These are phyloP conservation scores for Neoascia interrupta DNA, from an alignment of 2,888 invertebrate genomes.

Conservation along the genomic window DNA sequence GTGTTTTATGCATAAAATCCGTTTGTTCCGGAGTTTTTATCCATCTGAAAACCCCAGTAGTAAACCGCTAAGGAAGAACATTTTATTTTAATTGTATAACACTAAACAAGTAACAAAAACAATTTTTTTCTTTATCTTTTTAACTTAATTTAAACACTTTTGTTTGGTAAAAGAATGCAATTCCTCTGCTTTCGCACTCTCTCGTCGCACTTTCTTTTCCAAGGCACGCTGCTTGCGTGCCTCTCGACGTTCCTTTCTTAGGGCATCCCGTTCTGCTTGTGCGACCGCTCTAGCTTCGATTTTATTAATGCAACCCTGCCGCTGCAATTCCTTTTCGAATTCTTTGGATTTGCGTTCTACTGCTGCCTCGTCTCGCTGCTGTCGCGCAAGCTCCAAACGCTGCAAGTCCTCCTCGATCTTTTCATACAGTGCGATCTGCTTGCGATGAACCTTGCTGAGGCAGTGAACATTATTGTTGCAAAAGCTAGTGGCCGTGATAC, in stretches of 20 bases:
- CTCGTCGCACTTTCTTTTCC: constrained; percentile 24
- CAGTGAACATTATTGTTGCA: constrained; percentile 46
- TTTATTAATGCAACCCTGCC: constrained; percentile 15
- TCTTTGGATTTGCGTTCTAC: constrained; percentile 24
- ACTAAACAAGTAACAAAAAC: no score
- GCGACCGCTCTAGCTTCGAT: constrained; percentile 33
- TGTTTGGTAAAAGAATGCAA: no score
- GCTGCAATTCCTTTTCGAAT: background rate
- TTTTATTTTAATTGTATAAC: no score
- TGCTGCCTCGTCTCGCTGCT: constrained; percentile 35
- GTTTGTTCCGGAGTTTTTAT: no score
- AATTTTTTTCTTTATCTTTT: no score
- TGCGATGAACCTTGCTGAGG: constrained; percentile 42
- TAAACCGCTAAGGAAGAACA: no score
- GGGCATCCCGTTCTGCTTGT: constrained; percentile 6
- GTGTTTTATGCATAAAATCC: no score
- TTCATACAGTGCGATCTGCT: constrained; percentile 49
- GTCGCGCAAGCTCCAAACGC: constrained; percentile 30
- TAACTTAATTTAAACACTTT: no score
- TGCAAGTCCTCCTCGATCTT: constrained; percentile 45
- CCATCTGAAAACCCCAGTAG: no score
- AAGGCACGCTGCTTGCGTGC: constrained; percentile 39
- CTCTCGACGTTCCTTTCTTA: constrained; percentile 39
- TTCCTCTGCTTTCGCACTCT: constrained; percentile 24
- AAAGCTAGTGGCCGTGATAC: constrained; percentile 24